Evolutionary conservation across 2,113 vertebrate genomes (phyloP).

Genomic region (Sander vitreus): DNA sequence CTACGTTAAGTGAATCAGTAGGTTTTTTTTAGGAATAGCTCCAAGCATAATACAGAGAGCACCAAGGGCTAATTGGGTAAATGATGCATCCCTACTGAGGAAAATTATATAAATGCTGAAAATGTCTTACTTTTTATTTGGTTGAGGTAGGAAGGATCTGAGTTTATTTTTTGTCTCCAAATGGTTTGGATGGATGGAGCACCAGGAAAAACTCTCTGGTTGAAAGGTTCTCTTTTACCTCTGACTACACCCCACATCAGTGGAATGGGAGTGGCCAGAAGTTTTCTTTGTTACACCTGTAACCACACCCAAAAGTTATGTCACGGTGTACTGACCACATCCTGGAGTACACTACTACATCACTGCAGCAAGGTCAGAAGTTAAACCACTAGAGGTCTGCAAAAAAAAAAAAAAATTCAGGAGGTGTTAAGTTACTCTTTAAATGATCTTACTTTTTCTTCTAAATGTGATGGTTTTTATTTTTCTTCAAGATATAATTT

Average conservation of each 20-base stretch:
- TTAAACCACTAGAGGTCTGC: no score
- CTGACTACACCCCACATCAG: not conserved
- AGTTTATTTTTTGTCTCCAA: slow-evolving; percentile 6
- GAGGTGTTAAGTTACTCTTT: not conserved
- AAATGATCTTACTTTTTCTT: not conserved
- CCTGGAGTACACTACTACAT: no score
- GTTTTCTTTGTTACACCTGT: not conserved
- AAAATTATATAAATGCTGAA: slow-evolving; percentile 10
- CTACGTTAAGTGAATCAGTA: slow-evolving; percentile 47
- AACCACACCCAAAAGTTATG: no score
- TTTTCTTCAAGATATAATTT: not conserved
- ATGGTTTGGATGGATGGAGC: not conserved
- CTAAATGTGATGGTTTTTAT: not conserved
- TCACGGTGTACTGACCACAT: no score
- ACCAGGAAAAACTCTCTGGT: no score
- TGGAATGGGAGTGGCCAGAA: not conserved
- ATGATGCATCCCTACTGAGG: not conserved
- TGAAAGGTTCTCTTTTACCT: no score
- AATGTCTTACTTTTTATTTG: not conserved
- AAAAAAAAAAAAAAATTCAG: not conserved
- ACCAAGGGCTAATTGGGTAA: slow-evolving; percentile 24
- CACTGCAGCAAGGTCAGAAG: no score
- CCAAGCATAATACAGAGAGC: not conserved
- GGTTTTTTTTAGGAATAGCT: slow-evolving; percentile 35
- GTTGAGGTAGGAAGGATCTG: not conserved